These are phyloP conservation scores for Lamellibrachia luymesi DNA, from an alignment of 1,140 invertebrate species.

Conservation along the genomic window DNA sequence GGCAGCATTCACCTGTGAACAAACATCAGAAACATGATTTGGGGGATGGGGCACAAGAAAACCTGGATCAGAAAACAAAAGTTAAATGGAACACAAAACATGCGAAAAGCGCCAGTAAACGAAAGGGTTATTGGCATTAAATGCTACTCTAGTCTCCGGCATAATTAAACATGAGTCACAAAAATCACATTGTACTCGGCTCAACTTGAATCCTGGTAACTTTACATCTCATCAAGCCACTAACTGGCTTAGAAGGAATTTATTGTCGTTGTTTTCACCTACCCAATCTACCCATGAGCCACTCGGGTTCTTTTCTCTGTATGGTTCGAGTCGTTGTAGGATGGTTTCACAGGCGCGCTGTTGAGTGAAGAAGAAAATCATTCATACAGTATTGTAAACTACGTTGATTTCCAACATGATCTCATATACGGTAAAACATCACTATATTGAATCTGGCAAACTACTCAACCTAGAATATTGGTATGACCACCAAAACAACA, in stretches of 20 bases:
- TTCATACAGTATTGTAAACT: not conserved
- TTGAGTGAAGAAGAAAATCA: not conserved
- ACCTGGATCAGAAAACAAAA: too few relatives aligned
- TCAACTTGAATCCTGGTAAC: not conserved
- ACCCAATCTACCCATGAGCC: conserved; percentile 23
- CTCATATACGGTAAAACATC: not conserved
- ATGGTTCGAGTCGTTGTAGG: conserved; percentile 19
- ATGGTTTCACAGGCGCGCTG: conserved; percentile 22
- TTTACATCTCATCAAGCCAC: not conserved
- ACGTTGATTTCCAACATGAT: not conserved
- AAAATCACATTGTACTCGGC: not conserved
- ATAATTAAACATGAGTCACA: not conserved
- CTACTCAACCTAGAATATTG: too few relatives aligned
- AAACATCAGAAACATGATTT: not conserved
- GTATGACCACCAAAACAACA: too few relatives aligned
- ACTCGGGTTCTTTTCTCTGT: conserved; percentile 12
- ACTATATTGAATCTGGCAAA: not conserved
- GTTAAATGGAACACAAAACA: not conserved
- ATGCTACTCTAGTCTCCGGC: not conserved
- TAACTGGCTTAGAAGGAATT: not conserved
- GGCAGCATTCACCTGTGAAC: conserved; percentile 60
- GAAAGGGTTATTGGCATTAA: not conserved
- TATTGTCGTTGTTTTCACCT: not conserved
- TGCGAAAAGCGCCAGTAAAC: not conserved
- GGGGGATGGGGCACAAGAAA: conserved; percentile 8